Evolutionary conservation across 2,113 vertebrate species (phyloP).

Genomic region (Eleginops maclovinus): DNA sequence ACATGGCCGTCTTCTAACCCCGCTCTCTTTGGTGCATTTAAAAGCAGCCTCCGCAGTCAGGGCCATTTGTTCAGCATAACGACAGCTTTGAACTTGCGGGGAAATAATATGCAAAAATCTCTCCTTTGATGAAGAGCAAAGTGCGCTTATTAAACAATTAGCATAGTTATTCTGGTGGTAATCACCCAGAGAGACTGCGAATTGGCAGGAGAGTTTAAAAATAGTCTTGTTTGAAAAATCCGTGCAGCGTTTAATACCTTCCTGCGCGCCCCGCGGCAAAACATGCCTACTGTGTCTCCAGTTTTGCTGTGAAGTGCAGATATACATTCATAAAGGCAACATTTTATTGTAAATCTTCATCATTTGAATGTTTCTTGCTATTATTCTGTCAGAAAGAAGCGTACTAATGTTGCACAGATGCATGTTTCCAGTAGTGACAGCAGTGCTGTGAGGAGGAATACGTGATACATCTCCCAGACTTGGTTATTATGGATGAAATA

Average conservation of each 20-base stretch:
- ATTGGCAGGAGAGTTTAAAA: conserved; percentile 61
- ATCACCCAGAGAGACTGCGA: conserved; percentile 59
- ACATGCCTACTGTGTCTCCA: background rate
- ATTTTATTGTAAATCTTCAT: background rate
- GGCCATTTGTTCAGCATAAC: conserved; percentile 68
- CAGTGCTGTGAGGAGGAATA: background rate
- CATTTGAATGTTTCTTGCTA: background rate
- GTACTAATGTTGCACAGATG: conserved; percentile 22
- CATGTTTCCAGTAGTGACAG: background rate
- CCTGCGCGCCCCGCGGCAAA: conserved; percentile 22
- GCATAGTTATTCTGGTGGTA: conserved; percentile 72
- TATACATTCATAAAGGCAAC: conserved; percentile 3
- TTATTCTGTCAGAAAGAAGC: background rate
- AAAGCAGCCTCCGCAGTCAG: conserved; percentile 49
- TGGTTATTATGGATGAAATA: conserved; percentile 12
- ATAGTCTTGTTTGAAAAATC: conserved; percentile 51
- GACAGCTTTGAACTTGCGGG: conserved; percentile 74
- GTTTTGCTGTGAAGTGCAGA: conserved; percentile 3
- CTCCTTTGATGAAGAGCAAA: conserved; percentile 78
- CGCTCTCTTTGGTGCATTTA: conserved; percentile 57
- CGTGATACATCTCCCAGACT: background rate
- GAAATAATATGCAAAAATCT: conserved; percentile 70
- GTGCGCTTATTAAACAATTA: conserved; percentile 81
- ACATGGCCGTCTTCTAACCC: conserved; percentile 46
- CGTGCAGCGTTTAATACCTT: conserved; percentile 29